Base-by-base conservation (phyloP, 2,888 invertebrate species). In the Aelia acuminata region DNA sequence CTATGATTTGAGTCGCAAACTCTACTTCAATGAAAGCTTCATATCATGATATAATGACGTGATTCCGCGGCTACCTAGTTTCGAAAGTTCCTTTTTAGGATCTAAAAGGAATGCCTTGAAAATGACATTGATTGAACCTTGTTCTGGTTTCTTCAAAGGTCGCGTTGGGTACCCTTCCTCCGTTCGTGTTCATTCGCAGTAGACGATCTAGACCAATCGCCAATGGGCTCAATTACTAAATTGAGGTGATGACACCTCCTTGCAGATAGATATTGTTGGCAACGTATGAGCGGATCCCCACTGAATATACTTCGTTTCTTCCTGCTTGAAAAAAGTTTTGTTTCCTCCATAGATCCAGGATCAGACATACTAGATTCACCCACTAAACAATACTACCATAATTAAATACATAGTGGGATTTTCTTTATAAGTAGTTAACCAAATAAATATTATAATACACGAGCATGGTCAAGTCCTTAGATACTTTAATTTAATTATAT, bases 41-140 rank as follows among this genome's bases (percentile, higher is more conserved):
- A 18, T 5, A 18, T 70, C 4, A 20, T 63, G 63, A 15, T 63
- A 63, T 31, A 15, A 20, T 7, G 4, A 31, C 3, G 15, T n/a
- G n/a, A 26, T 0, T 26, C 26, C 57, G 26, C 26, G 31, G 1
- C 35, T 20, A 2, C 31, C 20, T 7, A 20, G 63, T 35, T 70
- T 70, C 63, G 2, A 8, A 35, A 70, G 63, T 31, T 70, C 63
- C 63, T 18, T 70, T 35, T 70, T 35, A 70, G 63, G 63, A 31
- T 18, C 18, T 35, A 70, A 70, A 35, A 35, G 63, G 31, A 35
- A 70, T 35, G 31, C 63, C 63, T 70, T 70, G 63, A 35, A 35
- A 35, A 35, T 35, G 63, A 70, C 63, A 70, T 70, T 70, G 63
- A 70, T 70, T 4, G 35, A 70, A 35, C 63, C 63, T 70, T 70